Percentiles rank a stretch among this genome's conserved stretches.
Conservation (phyloP, 64 coral and sea anemone species). For the Pocillopora verrucosa region DNA sequence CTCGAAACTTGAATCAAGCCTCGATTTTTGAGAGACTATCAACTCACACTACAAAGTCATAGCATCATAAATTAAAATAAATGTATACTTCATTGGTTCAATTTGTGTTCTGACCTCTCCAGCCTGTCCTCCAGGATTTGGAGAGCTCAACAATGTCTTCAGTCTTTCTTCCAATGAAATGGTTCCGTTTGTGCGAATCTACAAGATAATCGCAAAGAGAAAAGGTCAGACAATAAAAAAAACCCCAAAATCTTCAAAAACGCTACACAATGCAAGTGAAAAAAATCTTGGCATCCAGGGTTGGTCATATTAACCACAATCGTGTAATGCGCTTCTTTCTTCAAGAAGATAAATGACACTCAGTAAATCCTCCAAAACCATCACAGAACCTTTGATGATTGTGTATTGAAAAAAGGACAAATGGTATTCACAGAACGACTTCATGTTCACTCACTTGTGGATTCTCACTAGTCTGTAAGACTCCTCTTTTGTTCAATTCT, state of each 20-base stretch:
- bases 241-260: background rate
- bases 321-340: no score
- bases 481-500: slow-evolving; percentile 36
- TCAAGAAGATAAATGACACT: no score
- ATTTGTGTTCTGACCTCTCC: slow-evolving; percentile 57
- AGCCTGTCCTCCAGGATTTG: slow-evolving; percentile 68
- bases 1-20: no score
- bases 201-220: background rate
- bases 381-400: no score
- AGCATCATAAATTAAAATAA: no score
- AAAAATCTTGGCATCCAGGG: no score
- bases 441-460: background rate
- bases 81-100: no score
- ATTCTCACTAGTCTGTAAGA: slow-evolving; percentile 6
- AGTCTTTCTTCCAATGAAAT: slow-evolving; percentile 87
- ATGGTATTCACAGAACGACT: background rate
- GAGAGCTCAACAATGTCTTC: slow-evolving; percentile 68
- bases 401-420: background rate
- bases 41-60: no score
- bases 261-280: no score
- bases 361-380: no score
- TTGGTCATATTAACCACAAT: no score
- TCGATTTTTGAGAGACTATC: no score
- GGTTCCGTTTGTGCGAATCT: slow-evolving; percentile 12
- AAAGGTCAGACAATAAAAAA: background rate